A percentile compares a stretch with the other conserved stretches of the same genome.
phyloP scores from a whole-genome alignment of 2,113 vertebrate genomes.

The Anser cygnoides region DNA sequence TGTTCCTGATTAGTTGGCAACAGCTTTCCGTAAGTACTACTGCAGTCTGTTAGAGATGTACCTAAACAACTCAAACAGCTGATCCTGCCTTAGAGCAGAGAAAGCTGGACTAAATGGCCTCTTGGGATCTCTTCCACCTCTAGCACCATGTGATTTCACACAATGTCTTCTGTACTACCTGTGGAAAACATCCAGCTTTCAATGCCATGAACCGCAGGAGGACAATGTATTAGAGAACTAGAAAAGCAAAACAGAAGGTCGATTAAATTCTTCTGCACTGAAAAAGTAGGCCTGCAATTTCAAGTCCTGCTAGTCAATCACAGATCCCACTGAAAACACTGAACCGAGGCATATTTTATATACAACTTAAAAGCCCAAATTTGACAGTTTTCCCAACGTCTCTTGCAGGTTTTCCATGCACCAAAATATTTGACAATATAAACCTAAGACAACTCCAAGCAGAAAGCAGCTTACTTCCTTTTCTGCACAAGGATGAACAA shows the following conservation, averaged over 20 bases:
- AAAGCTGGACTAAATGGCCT: background rate
- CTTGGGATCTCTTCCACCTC: background rate
- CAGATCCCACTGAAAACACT: background rate
- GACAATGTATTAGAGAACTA: background rate
- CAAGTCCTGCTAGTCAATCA: background rate
- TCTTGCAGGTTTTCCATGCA: background rate
- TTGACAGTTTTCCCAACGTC: background rate
- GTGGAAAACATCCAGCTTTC: background rate
- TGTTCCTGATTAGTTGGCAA: background rate
- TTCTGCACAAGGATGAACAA: background rate
- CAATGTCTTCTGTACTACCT: background rate
- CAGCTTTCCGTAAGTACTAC: background rate
- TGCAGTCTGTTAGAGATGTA: background rate
- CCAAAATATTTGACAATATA: background rate
- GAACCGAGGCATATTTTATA: background rate
- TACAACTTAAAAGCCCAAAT: background rate
- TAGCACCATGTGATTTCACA: background rate
- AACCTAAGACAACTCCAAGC: background rate
- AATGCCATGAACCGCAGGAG: background rate
- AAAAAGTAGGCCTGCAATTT: background rate
- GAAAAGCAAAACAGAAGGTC: background rate
- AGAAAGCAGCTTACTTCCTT: background rate
- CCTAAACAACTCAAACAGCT: background rate
- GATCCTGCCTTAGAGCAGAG: background rate
- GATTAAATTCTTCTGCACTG: background rate